Conservation (phyloP, 2,888 invertebrate species). For the Nomada lathburiana region DNA sequence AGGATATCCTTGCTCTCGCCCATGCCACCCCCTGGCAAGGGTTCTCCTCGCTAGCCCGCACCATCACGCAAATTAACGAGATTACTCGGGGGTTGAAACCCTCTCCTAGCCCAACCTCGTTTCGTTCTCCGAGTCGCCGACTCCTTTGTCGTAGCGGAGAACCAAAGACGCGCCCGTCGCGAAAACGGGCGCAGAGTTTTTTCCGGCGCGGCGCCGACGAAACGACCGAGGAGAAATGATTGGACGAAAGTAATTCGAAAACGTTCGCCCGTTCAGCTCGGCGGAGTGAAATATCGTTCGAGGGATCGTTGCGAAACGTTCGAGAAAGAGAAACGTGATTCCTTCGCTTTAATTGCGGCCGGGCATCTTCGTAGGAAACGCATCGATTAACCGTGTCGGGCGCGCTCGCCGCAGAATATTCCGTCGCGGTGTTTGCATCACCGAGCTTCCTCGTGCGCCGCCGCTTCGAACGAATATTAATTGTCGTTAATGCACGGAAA, state of each 20-base stretch:
- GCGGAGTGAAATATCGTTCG: background rate
- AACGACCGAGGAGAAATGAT: background rate
- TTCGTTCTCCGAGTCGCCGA: slow-evolving; percentile 38
- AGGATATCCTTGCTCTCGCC: slow-evolving; percentile 55
- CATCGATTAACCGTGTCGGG: slow-evolving; percentile 34
- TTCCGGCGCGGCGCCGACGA: background rate
- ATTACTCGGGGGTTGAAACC: slow-evolving; percentile 68
- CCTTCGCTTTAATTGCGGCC: slow-evolving; percentile 30
- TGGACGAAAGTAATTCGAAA: background rate
- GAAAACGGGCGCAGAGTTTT: background rate
- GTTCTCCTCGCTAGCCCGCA: slow-evolving; percentile 23
- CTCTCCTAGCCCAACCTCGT: slow-evolving; percentile 17
- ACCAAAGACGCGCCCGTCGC: slow-evolving; percentile 16
- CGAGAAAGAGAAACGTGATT: slow-evolving; percentile 42
- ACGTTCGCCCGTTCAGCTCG: background rate
- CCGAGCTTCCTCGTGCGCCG: slow-evolving; percentile 33
- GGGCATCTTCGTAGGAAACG: slow-evolving; percentile 36
- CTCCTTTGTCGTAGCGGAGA: slow-evolving; percentile 57
- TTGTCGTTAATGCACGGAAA: slow-evolving; percentile 30
- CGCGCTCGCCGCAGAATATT: slow-evolving; percentile 18
- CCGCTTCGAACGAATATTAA: slow-evolving; percentile 34
- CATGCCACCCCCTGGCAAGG: slow-evolving; percentile 17
- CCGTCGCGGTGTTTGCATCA: slow-evolving; percentile 31
- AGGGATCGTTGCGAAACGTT: slow-evolving; percentile 10
- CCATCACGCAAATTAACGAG: slow-evolving; percentile 77